Evolutionary conservation across 2,888 invertebrate genomes (phyloP).

Genomic region (Hirtodrosophila histrioides): DNA sequence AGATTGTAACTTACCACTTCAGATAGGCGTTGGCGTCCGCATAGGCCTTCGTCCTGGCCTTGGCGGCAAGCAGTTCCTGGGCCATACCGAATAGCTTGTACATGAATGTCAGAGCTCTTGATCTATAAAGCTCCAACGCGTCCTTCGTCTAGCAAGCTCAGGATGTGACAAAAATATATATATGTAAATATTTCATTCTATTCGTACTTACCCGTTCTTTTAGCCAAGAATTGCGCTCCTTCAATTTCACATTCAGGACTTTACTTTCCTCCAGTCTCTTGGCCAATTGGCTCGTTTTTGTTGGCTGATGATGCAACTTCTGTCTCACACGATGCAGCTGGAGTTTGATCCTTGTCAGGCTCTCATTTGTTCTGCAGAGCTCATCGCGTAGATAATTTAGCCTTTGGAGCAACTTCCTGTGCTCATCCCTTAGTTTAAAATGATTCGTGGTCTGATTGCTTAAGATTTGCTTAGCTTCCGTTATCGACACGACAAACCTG

Average conservation of each 20-base stretch:
- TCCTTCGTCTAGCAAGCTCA: neutral
- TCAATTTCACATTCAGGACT: neutral
- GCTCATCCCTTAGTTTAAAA: neutral
- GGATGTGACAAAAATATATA: no score
- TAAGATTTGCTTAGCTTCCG: neutral
- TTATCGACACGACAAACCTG: neutral
- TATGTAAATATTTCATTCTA: no score
- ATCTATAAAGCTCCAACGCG: conserved; percentile 11
- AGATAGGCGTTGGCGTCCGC: conserved; percentile 2
- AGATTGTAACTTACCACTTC: conserved; percentile 5
- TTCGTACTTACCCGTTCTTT: conserved; percentile 20
- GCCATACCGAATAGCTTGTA: conserved; percentile 10
- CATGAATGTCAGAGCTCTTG: conserved; percentile 18
- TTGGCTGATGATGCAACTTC: neutral
- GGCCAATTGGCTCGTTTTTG: neutral
- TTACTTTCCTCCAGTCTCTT: conserved; percentile 1
- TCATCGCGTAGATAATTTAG: neutral
- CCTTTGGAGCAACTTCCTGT: neutral
- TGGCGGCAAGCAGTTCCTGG: conserved; percentile 11
- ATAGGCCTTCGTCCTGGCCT: conserved; percentile 3
- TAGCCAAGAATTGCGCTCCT: conserved; percentile 11
- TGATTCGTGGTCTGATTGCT: no score
- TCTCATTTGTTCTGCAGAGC: neutral
- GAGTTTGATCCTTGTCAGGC: neutral
- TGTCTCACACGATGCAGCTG: conserved; percentile 3